A percentile compares a stretch with the other conserved stretches of the same genome.
These are phyloP conservation scores for Hemichromis elongatus DNA, from an alignment of 2,113 vertebrate genomes.

Conservation along the genomic window DNA sequence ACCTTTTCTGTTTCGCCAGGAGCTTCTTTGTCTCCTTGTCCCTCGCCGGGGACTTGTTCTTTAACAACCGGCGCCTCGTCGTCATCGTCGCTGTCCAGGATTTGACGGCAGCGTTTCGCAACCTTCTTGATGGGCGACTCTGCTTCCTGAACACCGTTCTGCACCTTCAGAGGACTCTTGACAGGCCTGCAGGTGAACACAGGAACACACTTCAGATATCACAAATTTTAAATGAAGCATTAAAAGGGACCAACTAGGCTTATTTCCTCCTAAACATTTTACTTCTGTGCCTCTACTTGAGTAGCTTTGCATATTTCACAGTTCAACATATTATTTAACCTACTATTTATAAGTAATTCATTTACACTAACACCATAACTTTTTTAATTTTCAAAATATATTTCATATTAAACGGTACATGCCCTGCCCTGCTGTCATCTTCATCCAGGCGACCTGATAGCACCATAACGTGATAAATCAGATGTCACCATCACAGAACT, in stretches of 20 bases:
- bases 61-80: constrained; percentile 62
- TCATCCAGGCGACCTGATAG: neutral
- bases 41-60: constrained; percentile 16
- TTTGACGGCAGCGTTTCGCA: constrained; percentile 64
- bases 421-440: neutral
- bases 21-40: neutral
- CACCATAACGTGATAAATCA: neutral
- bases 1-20: constrained; percentile 36
- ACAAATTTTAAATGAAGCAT: neutral
- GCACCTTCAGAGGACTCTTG: constrained; percentile 76
- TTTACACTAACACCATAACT: fast-evolving
- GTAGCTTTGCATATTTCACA: neutral
- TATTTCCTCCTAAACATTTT: neutral
- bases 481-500: neutral
- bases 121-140: constrained; percentile 76
- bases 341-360: neutral
- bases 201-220: neutral
- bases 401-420: neutral
- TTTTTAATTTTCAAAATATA: neutral
- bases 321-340: neutral
- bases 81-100: constrained; percentile 80
- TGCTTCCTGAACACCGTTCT: constrained; percentile 65
- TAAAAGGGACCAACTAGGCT: neutral
- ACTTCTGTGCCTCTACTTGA: neutral
- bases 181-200: constrained; percentile 13